Percentiles rank a stretch among this genome's conserved stretches.
Evolutionary conservation across 2,113 vertebrate genomes (phyloP).

Genomic region (Mormyrus lacerda): DNA sequence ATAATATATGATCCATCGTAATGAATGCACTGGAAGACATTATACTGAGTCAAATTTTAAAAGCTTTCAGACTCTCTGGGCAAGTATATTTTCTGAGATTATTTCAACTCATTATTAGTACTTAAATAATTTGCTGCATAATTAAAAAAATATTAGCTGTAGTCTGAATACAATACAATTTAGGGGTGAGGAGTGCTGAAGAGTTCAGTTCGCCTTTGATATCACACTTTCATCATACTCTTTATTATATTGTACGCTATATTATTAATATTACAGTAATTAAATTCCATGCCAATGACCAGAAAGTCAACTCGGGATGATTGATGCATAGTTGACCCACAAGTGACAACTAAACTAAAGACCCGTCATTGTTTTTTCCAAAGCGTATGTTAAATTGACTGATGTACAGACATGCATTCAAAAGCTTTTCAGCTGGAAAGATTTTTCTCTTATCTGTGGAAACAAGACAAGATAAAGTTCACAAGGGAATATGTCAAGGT

Average conservation of each 20-base stretch:
- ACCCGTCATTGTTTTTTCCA: neutral
- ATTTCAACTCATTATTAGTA: neutral
- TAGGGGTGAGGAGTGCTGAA: neutral
- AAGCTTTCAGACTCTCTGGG: neutral
- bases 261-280: neutral
- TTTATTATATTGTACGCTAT: neutral
- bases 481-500: neutral
- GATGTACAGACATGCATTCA: neutral
- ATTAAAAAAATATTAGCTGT: neutral
- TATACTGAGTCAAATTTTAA: neutral
- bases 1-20: neutral
- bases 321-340: neutral
- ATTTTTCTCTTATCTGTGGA: slow-evolving; percentile 6
- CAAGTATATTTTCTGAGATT: neutral
- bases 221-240: neutral
- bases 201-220: neutral
- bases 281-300: neutral
- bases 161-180: neutral
- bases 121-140: neutral
- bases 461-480: neutral
- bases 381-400: neutral
- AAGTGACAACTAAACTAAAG: neutral
- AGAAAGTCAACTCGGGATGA: neutral
- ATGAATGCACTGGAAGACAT: neutral
- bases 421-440: neutral